Percentiles rank a stretch among this genome's conserved stretches.
These are phyloP conservation scores for Drosophila kanapiae DNA, from an alignment of 1,140 invertebrate genomes.

Conservation along the genomic window DNA sequence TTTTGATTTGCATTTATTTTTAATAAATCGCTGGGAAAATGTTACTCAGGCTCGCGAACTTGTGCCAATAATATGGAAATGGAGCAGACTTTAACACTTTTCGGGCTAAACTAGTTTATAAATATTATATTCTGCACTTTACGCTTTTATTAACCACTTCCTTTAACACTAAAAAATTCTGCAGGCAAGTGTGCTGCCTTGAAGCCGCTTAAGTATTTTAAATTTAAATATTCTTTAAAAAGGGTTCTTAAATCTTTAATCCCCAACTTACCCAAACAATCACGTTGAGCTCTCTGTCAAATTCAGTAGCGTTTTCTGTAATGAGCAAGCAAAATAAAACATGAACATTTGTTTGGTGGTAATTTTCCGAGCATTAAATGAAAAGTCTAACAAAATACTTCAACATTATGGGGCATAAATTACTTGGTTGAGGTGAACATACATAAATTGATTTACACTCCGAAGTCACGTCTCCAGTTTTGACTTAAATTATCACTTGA, in stretches of 20 bases:
- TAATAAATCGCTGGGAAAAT: constrained; percentile 26
- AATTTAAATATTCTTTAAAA: too few species aligned
- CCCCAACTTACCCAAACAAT: constrained; percentile 52
- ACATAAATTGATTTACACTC: constrained; percentile 38
- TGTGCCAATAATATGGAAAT: constrained; percentile 17
- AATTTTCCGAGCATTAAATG: constrained; percentile 12
- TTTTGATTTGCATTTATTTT: constrained; percentile 47
- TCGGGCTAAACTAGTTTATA: not conserved
- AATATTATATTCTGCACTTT: too few species aligned
- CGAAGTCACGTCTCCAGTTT: constrained; percentile 57
- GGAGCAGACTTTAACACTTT: constrained; percentile 1
- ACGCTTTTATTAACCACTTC: not conserved
- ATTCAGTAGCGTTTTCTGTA: constrained; percentile 45
- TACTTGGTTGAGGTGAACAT: not conserved
- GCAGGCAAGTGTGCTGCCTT: too few species aligned
- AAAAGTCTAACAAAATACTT: constrained; percentile 10
- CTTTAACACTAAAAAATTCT: not conserved
- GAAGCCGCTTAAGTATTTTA: too few species aligned
- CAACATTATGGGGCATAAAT: constrained; percentile 18
- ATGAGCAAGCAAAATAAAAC: constrained; percentile 34
- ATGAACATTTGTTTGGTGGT: constrained; percentile 33
- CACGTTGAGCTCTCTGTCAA: constrained; percentile 14
- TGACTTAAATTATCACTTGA: constrained; percentile 67
- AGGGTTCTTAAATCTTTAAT: not conserved
- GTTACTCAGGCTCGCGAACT: not conserved